Conservation (phyloP, 2,797 vertebrate genomes). For the Emys orbicularis region DNA sequence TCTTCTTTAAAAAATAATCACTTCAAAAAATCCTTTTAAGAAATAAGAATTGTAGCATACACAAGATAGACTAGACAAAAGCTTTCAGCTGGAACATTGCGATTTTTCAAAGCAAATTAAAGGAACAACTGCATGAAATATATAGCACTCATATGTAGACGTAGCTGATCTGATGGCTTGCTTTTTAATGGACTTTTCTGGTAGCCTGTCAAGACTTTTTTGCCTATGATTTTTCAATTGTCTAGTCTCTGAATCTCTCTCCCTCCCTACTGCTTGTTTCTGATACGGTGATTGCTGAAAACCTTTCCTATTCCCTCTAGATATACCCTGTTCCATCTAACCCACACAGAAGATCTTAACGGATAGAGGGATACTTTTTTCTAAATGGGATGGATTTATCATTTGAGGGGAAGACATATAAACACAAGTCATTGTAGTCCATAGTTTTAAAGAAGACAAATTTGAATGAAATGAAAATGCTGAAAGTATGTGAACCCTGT, state of each 20-base stretch:
- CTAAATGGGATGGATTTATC: background rate
- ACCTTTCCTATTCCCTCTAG: background rate
- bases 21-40: background rate
- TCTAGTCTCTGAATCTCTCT: background rate
- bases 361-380: background rate
- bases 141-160: background rate
- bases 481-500: background rate
- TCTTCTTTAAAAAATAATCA: background rate
- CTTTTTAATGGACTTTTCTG: constrained; percentile 55
- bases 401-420: background rate
- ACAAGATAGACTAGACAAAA: background rate
- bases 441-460: background rate
- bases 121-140: background rate
- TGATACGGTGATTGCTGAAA: background rate
- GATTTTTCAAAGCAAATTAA: constrained; percentile 38
- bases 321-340: background rate
- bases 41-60: background rate
- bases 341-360: background rate
- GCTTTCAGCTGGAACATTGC: background rate
- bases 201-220: constrained; percentile 44
- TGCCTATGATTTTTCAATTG: constrained; percentile 1
- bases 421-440: background rate
- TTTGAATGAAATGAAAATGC: background rate
- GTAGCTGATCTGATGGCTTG: background rate
- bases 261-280: background rate